These are phyloP conservation scores for Enchytraeus crypticus DNA, from an alignment of 2,888 invertebrate species.

Conservation along the genomic window DNA sequence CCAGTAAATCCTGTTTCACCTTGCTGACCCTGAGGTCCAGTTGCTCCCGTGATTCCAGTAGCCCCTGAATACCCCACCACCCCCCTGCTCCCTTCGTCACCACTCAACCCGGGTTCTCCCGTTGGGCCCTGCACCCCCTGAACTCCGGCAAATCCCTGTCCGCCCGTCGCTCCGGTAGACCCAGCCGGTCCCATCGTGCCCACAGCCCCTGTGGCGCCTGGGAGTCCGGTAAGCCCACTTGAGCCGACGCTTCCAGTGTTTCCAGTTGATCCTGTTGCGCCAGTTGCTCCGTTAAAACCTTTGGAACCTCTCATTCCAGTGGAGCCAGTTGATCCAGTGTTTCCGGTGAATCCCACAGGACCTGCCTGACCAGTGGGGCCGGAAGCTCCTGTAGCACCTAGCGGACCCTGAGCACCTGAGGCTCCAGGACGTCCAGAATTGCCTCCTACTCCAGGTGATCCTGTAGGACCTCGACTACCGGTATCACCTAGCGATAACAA, in stretches of 20 bases:
- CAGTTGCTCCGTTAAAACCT: conserved; percentile 21
- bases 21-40: background rate
- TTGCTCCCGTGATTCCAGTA: conserved; percentile 11
- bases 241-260: conserved; percentile 4
- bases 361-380: conserved; percentile 16
- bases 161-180: conserved; percentile 9
- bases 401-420: no score
- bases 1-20: conserved; percentile 13
- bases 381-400: no score
- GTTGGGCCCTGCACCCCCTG: conserved; percentile 10
- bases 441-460: no score
- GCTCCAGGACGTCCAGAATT: no score
- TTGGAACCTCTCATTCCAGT: conserved; percentile 14
- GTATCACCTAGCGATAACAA: no score
- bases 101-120: conserved; percentile 19
- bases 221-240: conserved; percentile 6
- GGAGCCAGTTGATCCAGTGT: conserved; percentile 6
- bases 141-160: conserved; percentile 10
- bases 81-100: conserved; percentile 14
- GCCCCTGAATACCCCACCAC: conserved; percentile 17
- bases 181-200: conserved; percentile 9
- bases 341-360: conserved; percentile 12
- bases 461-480: no score
- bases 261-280: conserved; percentile 9
- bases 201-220: background rate